Base-by-base conservation (phyloP, 2,113 vertebrate genomes). In the Odobenus rosmarus region DNA sequence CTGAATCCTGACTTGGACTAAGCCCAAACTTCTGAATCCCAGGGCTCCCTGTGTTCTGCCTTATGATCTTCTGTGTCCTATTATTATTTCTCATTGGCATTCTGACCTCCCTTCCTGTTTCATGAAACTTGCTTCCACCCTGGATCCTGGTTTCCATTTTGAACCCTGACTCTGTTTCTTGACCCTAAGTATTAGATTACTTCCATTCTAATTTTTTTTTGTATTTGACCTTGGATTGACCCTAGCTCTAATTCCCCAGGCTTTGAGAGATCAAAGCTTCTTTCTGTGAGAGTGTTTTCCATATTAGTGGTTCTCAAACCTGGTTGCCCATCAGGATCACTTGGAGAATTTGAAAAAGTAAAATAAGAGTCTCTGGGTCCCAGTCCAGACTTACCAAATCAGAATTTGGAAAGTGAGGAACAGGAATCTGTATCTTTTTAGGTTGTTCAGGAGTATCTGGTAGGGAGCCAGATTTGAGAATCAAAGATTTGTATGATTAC, bases 141-240 rank as follows among this genome's bases (percentile, higher is more conserved):
- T 71, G 36, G 18, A 33, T 64, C 31, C 46, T 88, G n/a, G 2
- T 80, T 90, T 86, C 69, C 42, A 76, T 84, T 90, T n/a, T 57
- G 33, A 59, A 59, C 11, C 36, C 10, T 39, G 5, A 10, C 36
- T 92, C 80, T 62, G n/a, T 95, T 86, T 86, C 82, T 93, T 57
- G 46, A 96, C 23, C 74, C 24, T 33, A 71, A n/a, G 18, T 84
- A 86, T 94, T 80, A 96, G 23, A 77, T 97, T 93, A 51, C 53
- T 88, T 95, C 72, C 57, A 82, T 86, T 93, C 69, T 88, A 90
- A 88, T 88, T 46, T 46, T 88, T 96, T 83, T 95, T 91, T 69
- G 62, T 93, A 85, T 95, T 93, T 97, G 88, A 93, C 81, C 71
- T 95, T 84, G 57, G 67, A 13, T 62, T 94, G 88, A 96, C 79